Base-by-base conservation (phyloP, 2,113 vertebrate genomes). In the Oplegnathus fasciatus region DNA sequence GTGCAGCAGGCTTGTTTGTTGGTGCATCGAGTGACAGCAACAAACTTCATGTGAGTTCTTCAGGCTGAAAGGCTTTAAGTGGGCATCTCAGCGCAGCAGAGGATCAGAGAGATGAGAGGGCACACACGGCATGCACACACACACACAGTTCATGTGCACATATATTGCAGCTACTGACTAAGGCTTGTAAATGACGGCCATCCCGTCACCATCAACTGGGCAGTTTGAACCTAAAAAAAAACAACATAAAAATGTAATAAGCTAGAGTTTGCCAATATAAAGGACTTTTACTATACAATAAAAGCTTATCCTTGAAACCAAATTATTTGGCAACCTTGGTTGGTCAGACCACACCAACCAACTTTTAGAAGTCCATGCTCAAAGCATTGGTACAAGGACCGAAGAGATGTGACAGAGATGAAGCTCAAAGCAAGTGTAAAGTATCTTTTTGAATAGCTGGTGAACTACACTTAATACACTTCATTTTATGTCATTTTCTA, bases 1-100 rank as follows among this genome's bases (percentile, higher is more conserved):
- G 82, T 84, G 72, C 84, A 84, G 85, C 83, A 77, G 26, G 78
- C 88, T 84, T 89, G 86, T 91, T 90, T 88, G 92, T 91, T 86
- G 88, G 69, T 68, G 86, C 89, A 71, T 82, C 77, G 3, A 85
- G 60, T 74, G 87, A 90, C 54, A 71, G 80, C 75, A 78, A 84
- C 82, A 89, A 78, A 88, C 75, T 84, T 84, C 54, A 69, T 79
- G 78, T 82, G 88, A 90, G 83, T 75, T 91, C 40, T 79, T 40
- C 58, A n/a, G 32, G 78, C 60, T 82, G 86, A 85, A 71, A 84
- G 77, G 85, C 32, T 90, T 75, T 72, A 79, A 81, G 75, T 83
- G 75, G 60, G 34, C 73, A 68, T 76, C 65, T 73, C 62, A 67
- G 55, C 37, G 15, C 48, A n/a, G 55, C 44, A 48, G 75, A 82